Evolutionary conservation across 2,797 vertebrate species (phyloP).

Genomic region (Lacerta bilineata): DNA sequence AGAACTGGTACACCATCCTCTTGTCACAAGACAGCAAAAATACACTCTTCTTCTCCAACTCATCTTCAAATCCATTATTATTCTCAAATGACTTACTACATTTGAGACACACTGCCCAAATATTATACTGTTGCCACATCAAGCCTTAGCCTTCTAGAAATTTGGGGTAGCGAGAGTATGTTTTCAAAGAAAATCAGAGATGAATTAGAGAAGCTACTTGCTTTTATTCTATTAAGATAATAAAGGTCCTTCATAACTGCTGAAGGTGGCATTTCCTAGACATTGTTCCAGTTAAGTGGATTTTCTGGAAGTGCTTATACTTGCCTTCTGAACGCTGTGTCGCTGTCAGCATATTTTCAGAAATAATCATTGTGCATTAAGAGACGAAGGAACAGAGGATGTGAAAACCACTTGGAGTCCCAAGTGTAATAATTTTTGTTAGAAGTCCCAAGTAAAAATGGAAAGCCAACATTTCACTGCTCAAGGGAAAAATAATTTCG

Average conservation of each 20-base stretch:
- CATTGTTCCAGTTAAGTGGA: constrained; percentile 40
- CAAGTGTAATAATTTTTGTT: constrained; percentile 2
- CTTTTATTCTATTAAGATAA: constrained; percentile 36
- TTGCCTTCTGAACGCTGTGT: constrained; percentile 14
- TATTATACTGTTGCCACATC: not conserved
- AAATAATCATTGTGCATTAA: constrained; percentile 15
- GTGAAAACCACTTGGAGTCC: not conserved
- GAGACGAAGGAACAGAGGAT: not conserved
- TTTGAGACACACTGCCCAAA: not conserved
- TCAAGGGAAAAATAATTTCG: not conserved
- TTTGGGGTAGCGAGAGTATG: not conserved
- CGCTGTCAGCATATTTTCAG: constrained; percentile 29
- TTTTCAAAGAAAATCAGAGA: constrained; percentile 27
- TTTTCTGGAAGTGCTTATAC: constrained; percentile 37
- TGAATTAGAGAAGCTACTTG: constrained; percentile 22
- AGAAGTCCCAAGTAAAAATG: not conserved
- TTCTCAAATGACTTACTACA: not conserved
- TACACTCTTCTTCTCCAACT: not conserved
- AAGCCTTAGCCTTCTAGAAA: not conserved
- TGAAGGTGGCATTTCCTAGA: constrained; percentile 38
- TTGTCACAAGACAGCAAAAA: too few species aligned
- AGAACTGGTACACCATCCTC: not conserved
- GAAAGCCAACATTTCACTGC: not conserved
- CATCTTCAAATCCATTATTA: not conserved
- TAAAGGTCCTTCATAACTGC: constrained; percentile 31